These are phyloP conservation scores for Aythya fuligula DNA, from an alignment of 2,797 vertebrate species.

Conservation along the genomic window DNA sequence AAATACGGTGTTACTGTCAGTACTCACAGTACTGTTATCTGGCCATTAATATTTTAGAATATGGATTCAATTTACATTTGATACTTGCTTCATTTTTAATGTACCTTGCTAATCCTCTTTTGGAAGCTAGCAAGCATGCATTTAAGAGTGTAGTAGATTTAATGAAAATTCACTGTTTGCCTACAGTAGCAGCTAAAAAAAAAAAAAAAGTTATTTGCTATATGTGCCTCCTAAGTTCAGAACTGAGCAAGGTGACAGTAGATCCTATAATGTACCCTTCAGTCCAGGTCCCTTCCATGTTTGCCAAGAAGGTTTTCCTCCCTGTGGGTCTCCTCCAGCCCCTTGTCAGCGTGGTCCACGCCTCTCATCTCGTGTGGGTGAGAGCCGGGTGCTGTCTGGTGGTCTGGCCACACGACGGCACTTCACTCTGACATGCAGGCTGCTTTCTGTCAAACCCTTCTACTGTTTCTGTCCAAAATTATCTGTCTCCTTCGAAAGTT, in stretches of 20 bases:
- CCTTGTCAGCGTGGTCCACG: not conserved
- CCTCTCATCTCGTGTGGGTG: not conserved
- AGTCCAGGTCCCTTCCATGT: not conserved
- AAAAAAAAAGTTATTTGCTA: not conserved
- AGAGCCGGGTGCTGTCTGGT: not conserved
- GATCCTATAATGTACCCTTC: not conserved
- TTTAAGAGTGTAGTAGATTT: not conserved
- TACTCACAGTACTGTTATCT: not conserved
- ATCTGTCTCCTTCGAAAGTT: not conserved
- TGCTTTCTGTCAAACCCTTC: not conserved
- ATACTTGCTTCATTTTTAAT: slow-evolving; percentile 7
- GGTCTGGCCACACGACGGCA: not conserved
- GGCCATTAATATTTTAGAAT: slow-evolving; percentile 7
- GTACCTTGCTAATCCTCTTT: not conserved
- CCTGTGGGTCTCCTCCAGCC: not conserved
- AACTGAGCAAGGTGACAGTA: not conserved
- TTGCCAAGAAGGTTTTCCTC: slow-evolving; percentile 47
- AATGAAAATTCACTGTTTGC: not conserved
- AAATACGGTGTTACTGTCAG: not conserved
- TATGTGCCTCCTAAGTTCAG: not conserved
- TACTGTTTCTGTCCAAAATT: not conserved
- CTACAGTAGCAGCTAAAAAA: not conserved
- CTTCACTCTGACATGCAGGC: not conserved
- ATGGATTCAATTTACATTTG: not conserved
- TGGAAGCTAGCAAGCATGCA: not conserved